Evolutionary conservation across 2,888 invertebrate genomes (phyloP), one percentile per base, ranked within the genome.

Genomic region (Caenorhabditis macrosperma): DNA sequence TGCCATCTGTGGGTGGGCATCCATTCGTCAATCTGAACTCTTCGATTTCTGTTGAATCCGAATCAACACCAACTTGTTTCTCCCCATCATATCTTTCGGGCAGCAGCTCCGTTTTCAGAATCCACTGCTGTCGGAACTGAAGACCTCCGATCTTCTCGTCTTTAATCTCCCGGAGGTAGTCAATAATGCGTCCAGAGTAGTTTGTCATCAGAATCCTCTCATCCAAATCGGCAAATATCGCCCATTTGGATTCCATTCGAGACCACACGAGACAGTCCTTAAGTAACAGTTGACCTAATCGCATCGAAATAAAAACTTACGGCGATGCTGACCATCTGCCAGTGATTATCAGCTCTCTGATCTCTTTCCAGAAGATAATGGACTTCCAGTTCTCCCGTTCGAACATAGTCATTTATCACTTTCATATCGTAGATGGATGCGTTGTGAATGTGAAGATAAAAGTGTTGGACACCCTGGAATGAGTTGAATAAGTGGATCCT

Each of bases 71-170:
- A 1, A 64, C 63, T 35, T 64, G 52, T n/a, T 0, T 2, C 2
- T 64, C 66, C n/a, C 46, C 59, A 12, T 41, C 52, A 48, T 60
- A 78, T 12, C 35, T 78, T n/a, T 33, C 41, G 0, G 78, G 78
- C 55, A 67, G 22, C 7, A 57, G 28, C 35, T 78, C 72, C 0
- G 67, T 72, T 46, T 78, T 78, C 54, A 78, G 10, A n/a, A 78
- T 50, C 78, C 78, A 78, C 48, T 57, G 64, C 26, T 78, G 78
- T 35, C 78, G 30, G 46, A 71, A 78, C 24, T 67, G 46, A 1
- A 72, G 22, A 1, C 55, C 46, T 6, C 28, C 78, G 6, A 76
- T 61, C 2, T 41, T 61, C 2, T 68, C 28, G 48, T 68, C 35
- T 20, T 41, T 44, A 6, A 76, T 24, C 1, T 22, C 30, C 12